phyloP scores from a whole-genome alignment of 64 coral and sea anemone genomes.

The Cladopsammia gracilis region DNA sequence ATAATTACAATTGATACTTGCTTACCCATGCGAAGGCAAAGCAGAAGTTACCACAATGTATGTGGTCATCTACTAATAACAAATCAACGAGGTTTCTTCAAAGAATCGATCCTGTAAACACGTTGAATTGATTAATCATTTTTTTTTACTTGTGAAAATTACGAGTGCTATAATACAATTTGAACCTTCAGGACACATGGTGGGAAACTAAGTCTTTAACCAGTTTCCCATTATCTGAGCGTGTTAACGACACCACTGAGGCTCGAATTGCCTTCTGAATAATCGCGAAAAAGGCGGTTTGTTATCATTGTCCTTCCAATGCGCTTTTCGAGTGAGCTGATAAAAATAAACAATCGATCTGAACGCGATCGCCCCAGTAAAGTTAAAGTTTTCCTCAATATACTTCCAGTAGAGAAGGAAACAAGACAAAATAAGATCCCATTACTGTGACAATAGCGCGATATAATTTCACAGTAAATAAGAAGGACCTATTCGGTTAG shows the following conservation, averaged over 20 bases:
- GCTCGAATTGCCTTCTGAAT: constrained; percentile 36
- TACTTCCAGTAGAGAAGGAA: neutral
- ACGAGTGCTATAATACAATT: constrained; percentile 26
- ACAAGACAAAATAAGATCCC: neutral
- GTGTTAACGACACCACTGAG: constrained; percentile 24
- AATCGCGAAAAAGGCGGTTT: constrained; percentile 3
- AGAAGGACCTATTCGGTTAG: constrained; percentile 6
- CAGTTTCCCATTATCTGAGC: constrained; percentile 31
- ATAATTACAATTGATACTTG: constrained; percentile 42
- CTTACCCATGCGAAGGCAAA: neutral
- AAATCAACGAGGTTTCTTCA: constrained; percentile 28
- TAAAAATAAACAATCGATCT: constrained; percentile 1
- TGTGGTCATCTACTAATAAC: neutral
- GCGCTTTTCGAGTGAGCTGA: neutral
- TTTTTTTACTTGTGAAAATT: constrained; percentile 27
- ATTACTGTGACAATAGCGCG: constrained; percentile 1
- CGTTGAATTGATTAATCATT: constrained; percentile 36
- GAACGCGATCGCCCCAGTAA: neutral
- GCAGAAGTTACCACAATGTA: neutral
- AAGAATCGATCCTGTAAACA: neutral
- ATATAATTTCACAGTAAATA: neutral
- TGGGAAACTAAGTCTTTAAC: constrained; percentile 49
- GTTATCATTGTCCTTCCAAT: neutral
- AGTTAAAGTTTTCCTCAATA: neutral
- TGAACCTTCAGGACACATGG: constrained; percentile 44